Conservation (phyloP, 1,140 invertebrate species). For the Drosophila pandora region DNA sequence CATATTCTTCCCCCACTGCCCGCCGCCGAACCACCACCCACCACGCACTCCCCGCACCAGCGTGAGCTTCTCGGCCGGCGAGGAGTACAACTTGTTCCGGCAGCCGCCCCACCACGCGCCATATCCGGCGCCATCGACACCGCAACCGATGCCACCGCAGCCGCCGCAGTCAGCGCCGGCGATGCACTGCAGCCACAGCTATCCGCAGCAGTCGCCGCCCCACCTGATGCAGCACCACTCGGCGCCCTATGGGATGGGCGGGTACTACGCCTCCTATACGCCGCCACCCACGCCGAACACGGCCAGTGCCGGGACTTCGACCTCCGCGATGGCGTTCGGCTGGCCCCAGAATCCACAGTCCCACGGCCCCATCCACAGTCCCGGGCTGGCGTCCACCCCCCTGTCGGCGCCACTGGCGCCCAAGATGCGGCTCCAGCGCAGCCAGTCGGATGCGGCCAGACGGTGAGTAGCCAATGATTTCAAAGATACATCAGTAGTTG, state of each 20-base stretch:
- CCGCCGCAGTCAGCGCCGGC: constrained; percentile 79
- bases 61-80: constrained; percentile 70
- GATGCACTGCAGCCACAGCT: constrained; percentile 73
- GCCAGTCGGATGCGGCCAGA: constrained; percentile 78
- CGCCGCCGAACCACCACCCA: constrained; percentile 44
- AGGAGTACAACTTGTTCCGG: constrained; percentile 75
- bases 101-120: constrained; percentile 58
- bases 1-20: constrained; percentile 73
- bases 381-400: constrained; percentile 56
- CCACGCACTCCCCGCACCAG: constrained; percentile 76
- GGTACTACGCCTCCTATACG: constrained; percentile 74
- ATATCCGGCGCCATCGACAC: constrained; percentile 68
- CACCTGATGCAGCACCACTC: constrained; percentile 66
- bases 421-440: constrained; percentile 79
- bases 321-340: constrained; percentile 46
- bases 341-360: constrained; percentile 16
- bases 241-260: constrained; percentile 40
- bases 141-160: constrained; percentile 65
- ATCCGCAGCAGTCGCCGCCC: constrained; percentile 60
- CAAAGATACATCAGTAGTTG: background rate
- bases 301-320: constrained; percentile 58
- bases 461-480: constrained; percentile 60
- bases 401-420: constrained; percentile 54
- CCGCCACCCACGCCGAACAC: constrained; percentile 80
- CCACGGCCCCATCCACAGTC: constrained; percentile 39